Percentiles rank a stretch among this genome's conserved stretches.
These are phyloP conservation scores for Anisognathus igniventris DNA, from an alignment of 2,797 vertebrate species.

Conservation along the genomic window DNA sequence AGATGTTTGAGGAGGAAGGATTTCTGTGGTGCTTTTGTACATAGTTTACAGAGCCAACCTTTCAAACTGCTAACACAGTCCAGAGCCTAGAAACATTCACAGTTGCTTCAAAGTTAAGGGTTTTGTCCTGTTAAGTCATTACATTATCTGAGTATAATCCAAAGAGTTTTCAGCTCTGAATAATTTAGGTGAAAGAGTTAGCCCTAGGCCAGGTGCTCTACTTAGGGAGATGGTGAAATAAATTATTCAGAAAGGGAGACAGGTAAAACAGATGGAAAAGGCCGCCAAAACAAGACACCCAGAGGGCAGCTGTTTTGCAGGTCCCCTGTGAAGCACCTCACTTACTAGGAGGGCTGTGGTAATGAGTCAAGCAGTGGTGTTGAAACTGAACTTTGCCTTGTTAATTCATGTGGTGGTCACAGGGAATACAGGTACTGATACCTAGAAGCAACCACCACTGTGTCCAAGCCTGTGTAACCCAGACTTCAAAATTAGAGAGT, in stretches of 20 bases:
- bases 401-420: not conserved
- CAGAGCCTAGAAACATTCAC: slow-evolving; percentile 29
- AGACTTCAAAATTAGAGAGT: not conserved
- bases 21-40: slow-evolving; percentile 23
- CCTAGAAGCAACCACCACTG: not conserved
- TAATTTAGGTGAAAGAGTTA: slow-evolving; percentile 82
- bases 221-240: slow-evolving; percentile 84
- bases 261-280: slow-evolving; percentile 85
- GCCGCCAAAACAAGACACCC: slow-evolving; percentile 75
- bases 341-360: not conserved
- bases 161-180: slow-evolving; percentile 79
- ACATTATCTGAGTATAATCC: slow-evolving; percentile 75
- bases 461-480: not conserved
- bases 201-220: slow-evolving; percentile 81
- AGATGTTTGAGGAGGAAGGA: slow-evolving; percentile 14
- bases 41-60: slow-evolving; percentile 33
- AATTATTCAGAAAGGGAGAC: slow-evolving; percentile 84
- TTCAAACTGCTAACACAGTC: slow-evolving; percentile 39
- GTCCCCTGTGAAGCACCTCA: slow-evolving; percentile 32
- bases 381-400: not conserved
- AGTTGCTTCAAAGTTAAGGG: slow-evolving; percentile 49
- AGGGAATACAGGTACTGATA: not conserved
- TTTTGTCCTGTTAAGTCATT: slow-evolving; percentile 69
- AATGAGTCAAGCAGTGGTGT: not conserved
- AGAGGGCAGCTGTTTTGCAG: slow-evolving; percentile 72